Evolutionary conservation across 2,797 vertebrate species (phyloP).

Genomic region (Chiroxiphia lanceolata): DNA sequence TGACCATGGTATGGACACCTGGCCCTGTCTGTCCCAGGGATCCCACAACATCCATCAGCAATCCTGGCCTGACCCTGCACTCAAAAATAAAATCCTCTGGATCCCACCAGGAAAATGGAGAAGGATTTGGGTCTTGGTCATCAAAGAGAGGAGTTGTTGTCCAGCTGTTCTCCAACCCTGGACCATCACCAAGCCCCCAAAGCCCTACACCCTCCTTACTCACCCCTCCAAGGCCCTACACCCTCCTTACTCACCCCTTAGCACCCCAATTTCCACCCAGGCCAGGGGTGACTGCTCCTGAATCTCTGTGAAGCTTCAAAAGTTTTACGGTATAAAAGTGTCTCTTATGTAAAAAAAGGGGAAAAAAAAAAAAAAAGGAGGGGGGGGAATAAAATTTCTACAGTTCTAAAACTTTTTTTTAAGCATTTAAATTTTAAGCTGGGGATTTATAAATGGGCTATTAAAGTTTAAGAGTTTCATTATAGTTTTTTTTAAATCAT

Average conservation of each 20-base stretch:
- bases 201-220: not conserved
- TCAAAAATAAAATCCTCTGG: not conserved
- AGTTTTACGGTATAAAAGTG: conserved; percentile 37
- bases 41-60: not conserved
- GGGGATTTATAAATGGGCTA: conserved; percentile 79
- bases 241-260: not conserved
- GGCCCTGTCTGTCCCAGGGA: accelerated
- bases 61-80: not conserved
- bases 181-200: not conserved
- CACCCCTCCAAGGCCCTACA: not conserved
- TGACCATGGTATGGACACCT: not conserved
- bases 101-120: accelerated
- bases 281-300: not conserved
- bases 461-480: conserved; percentile 82
- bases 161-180: not conserved
- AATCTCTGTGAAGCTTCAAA: not conserved
- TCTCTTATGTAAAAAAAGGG: conserved; percentile 2
- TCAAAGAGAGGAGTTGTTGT: not conserved
- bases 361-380: not conserved
- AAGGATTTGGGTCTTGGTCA: not conserved
- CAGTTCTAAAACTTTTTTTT: conserved; percentile 74
- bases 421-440: conserved; percentile 78
- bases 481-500: conserved; percentile 76
- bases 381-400: conserved; percentile 47
- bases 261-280: not conserved